Evolutionary conservation across 1,140 invertebrate species (phyloP).

Genomic region (Antheraea mylitta): DNA sequence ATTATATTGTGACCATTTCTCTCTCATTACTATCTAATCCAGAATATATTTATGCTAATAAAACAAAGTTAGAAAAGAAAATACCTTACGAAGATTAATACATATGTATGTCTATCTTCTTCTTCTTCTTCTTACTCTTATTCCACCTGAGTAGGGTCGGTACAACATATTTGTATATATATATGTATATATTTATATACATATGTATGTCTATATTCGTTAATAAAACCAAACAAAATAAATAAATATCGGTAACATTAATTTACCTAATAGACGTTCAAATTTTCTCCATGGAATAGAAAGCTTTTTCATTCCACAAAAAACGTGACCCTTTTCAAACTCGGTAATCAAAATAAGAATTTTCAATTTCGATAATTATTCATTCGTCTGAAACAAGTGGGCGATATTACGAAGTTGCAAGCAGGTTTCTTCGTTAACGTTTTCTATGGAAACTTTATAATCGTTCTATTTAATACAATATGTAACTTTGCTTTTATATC

Average conservation of each 20-base stretch:
- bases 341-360: constrained; percentile 54
- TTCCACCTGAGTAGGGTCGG: too few species aligned
- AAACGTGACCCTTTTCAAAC: constrained; percentile 48
- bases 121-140: too few species aligned
- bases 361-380: constrained; percentile 56
- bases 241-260: neutral
- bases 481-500: constrained; percentile 52
- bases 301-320: constrained; percentile 49
- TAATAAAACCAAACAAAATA: neutral
- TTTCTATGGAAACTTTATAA: constrained; percentile 37
- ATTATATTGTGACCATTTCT: too few species aligned
- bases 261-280: neutral
- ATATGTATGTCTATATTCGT: neutral
- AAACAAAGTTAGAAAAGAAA: too few species aligned
- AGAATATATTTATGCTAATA: too few species aligned
- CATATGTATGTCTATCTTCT: neutral
- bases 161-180: too few species aligned
- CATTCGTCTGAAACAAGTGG: constrained; percentile 45
- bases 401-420: constrained; percentile 52
- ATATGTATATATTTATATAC: too few species aligned
- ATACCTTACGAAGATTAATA: too few species aligned
- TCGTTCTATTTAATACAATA: constrained; percentile 37
- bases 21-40: too few species aligned
- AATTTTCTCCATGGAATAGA: constrained; percentile 26
- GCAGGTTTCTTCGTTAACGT: constrained; percentile 37